Conservation (phyloP, 2,888 invertebrate species). For the Thyatira batis region DNA sequence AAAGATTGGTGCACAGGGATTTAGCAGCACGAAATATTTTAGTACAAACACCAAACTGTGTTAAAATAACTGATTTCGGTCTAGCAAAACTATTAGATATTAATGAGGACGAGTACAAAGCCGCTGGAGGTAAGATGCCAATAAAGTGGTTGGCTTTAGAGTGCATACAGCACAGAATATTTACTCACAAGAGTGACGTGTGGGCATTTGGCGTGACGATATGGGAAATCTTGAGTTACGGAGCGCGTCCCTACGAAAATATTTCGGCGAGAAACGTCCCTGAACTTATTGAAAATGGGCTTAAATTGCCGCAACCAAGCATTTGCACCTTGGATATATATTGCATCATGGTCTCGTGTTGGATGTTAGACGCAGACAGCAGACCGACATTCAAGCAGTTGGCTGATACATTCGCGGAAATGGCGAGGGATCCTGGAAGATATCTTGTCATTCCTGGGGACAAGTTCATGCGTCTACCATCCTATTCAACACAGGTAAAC, state of each 20-base stretch:
- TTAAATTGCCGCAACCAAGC: slow-evolving; percentile 94
- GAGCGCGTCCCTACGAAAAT: slow-evolving; percentile 96
- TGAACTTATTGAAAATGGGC: slow-evolving; percentile 95
- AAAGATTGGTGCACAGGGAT: slow-evolving; percentile 97
- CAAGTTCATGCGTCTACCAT: slow-evolving; percentile 93
- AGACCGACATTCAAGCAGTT: slow-evolving; percentile 96
- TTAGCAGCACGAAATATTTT: slow-evolving; percentile 98
- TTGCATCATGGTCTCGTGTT: slow-evolving; percentile 98
- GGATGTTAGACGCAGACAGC: slow-evolving; percentile 98
- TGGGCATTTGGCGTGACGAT: slow-evolving; percentile 99
- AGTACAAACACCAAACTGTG: slow-evolving; percentile 94
- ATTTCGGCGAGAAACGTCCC: slow-evolving; percentile 96
- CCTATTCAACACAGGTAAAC: slow-evolving; percentile 77
- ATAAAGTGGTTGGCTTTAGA: slow-evolving; percentile 99
- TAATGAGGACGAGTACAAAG: slow-evolving; percentile 97
- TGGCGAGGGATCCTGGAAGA: slow-evolving; percentile 97
- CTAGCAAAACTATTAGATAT: slow-evolving; percentile 96
- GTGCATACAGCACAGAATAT: slow-evolving; percentile 97
- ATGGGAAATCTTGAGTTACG: slow-evolving; percentile 98
- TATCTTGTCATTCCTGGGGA: slow-evolving; percentile 97
- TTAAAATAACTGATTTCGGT: slow-evolving; percentile 99
- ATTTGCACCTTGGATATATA: slow-evolving; percentile 98
- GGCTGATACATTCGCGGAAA: slow-evolving; percentile 96
- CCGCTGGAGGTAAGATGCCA: slow-evolving; percentile 98
- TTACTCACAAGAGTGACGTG: slow-evolving; percentile 98